Evolutionary conservation across 2,888 invertebrate genomes (phyloP), one percentile per base, ranked within the genome.

Genomic region (Spisula solida): DNA sequence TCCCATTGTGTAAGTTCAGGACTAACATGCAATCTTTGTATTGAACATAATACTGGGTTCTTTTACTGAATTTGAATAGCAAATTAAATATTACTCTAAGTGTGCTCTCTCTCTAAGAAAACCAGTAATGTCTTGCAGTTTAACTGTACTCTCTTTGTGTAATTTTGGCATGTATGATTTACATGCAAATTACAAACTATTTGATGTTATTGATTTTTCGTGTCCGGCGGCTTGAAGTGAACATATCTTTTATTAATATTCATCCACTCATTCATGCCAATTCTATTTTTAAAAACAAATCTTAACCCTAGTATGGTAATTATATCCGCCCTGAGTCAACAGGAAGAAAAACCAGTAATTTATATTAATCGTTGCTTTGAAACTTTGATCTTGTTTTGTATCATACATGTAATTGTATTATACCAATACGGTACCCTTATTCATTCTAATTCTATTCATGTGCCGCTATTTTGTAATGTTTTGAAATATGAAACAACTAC

Each of bases 381-480:
- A 41, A 41, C 51, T 51, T 66, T 66, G 12, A 25, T 66, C 25
- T 66, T 66, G 56, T 56, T 56, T 56, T 56, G 56, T 56, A 20
- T 0, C n/a, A n/a, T n/a, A n/a, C n/a, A n/a, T 5, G 20, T 56
- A 56, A 56, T 56, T 6, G 20, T 6, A 66, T 66, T 66, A 66
- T 25, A 66, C 51, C 51, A 51, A 16, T 16, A n/a, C n/a, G n/a
- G n/a, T n/a, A 16, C 12, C 51, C 14, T 16, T 8, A 51, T 51
- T 51, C 51, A 51, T 51, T 51, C 51, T 14, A 8, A 8, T 16
- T 41, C 41, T 56, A 56, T 56, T 56, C 60, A 10, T 66, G 20
- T 66, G 60, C 25, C n/a, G 25, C n/a, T n/a, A 66, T 66, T 66
- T 66, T 25, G 25, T 66, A 66, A 66, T 66, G 60, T 66, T 66